Evolutionary conservation across 2,113 vertebrate species (phyloP).

Genomic region (Microcebus griseorufus): DNA sequence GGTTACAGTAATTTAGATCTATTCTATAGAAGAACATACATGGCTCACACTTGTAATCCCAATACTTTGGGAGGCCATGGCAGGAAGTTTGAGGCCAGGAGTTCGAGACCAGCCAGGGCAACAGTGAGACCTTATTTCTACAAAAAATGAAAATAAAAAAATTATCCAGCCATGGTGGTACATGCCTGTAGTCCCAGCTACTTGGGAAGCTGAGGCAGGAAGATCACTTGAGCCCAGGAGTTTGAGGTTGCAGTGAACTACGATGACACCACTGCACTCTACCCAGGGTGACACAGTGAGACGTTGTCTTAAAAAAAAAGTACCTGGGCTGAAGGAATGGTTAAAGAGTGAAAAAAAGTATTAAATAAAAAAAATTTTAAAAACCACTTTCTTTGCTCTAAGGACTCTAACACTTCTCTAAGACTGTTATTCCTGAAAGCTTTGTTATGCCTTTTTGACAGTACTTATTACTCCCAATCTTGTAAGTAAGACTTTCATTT

Average conservation of each 20-base stretch:
- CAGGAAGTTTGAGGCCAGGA: no score
- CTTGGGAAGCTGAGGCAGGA: no score
- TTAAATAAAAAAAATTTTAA: neutral
- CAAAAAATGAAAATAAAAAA: no score
- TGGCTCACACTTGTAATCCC: no score
- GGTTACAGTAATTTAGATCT: neutral
- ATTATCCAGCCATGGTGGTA: no score
- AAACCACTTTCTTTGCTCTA: neutral
- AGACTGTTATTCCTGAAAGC: neutral
- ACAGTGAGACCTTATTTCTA: no score
- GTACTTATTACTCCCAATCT: neutral
- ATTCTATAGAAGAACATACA: neutral
- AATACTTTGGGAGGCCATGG: no score
- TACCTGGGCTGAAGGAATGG: neutral
- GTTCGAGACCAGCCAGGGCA: no score
- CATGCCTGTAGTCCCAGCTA: no score
- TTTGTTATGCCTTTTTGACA: neutral
- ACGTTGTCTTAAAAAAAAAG: neutral
- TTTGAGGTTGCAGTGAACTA: no score
- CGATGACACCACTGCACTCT: neutral
- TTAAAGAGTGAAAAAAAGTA: neutral
- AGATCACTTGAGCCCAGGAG: no score
- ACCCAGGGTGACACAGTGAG: neutral
- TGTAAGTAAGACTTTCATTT: constrained; percentile 22
- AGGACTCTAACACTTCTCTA: neutral